Percentiles rank a stretch among this genome's conserved stretches.
Conservation (phyloP, 2,797 vertebrate species). For the Pseudochirops corinnae region DNA sequence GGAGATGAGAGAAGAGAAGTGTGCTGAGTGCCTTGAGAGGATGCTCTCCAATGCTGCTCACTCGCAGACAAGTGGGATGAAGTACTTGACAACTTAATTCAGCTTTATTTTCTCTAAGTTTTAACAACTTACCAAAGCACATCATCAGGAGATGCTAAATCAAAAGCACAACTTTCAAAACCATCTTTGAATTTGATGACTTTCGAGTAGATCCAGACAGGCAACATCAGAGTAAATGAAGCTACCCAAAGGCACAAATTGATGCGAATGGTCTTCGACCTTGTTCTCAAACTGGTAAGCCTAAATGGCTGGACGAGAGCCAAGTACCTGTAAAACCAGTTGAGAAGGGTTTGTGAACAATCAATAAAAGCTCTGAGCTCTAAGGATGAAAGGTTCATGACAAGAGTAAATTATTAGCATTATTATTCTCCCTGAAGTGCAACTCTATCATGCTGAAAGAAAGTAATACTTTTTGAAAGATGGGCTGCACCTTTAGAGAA, state of each 20-base stretch:
- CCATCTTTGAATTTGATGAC: conserved; percentile 85
- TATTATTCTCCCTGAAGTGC: conserved; percentile 64
- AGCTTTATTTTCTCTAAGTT: conserved; percentile 66
- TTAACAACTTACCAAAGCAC: conserved; percentile 82
- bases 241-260: conserved; percentile 83
- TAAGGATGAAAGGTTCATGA: conserved; percentile 69
- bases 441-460: conserved; percentile 56
- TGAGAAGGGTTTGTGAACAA: conserved; percentile 66
- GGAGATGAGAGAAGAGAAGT: conserved; percentile 29
- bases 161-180: conserved; percentile 85
- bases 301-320: conserved; percentile 84
- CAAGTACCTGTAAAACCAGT: conserved; percentile 80
- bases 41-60: conserved; percentile 17
- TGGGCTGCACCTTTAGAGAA: conserved; percentile 59
- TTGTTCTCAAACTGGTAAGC: conserved; percentile 80
- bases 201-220: conserved; percentile 84
- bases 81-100: conserved; percentile 70
- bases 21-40: conserved; percentile 39
- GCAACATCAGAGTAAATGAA: conserved; percentile 81
- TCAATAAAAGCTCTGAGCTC: conserved; percentile 62
- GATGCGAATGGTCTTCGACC: conserved; percentile 81
- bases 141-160: conserved; percentile 82
- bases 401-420: conserved; percentile 78
- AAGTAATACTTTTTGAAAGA: conserved; percentile 58
- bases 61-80: conserved; percentile 51